Base-by-base conservation (phyloP, 92 coral and sea anemone genomes). In the Parazoanthus darwini region DNA sequence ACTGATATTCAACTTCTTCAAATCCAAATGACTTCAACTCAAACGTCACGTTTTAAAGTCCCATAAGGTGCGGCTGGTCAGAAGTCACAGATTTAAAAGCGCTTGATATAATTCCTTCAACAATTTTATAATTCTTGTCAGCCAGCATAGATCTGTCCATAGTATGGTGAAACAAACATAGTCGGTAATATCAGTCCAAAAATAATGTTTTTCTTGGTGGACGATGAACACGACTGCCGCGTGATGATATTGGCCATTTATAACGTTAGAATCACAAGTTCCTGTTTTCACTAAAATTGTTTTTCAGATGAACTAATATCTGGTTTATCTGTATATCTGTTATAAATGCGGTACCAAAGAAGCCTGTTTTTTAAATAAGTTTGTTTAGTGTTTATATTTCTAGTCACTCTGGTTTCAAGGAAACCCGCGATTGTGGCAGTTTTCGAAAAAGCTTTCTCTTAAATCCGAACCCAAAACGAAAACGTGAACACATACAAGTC, bases 11-110 rank as follows among this genome's bases (percentile, higher is more conserved):
- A 7, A 73, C 77, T 1, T 73, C 77, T 23, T 73, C 42, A 73
- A 73, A 73, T 73, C 77, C 37, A 73, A 73, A 73, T 16, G 74
- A 73, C 23, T 33, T 73, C 43, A 13, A 23, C 76, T 71, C 76
- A 71, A 71, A 26, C 42, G 42, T 36, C 42, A 23, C 5, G 77
- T 15, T 73, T 36, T 11, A 7, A 73, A 3, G 11, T 73, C 4
- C 16, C 42, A 0, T 25, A 71, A 11, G 36, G 38, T 8, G 16
- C 59, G 59, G 59, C 59, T 2, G 14, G 59, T 73, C n/a, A 36
- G 4, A 63, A 20, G 70, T 63, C 70, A 63, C 20, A 54, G 18
- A 54, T 63, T 3, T 23, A 22, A 20, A 23, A 63, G 26, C 8
- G 66, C 66, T 58, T 58, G 66, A 58, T 7, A 22, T 2, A 1